phyloP scores from a whole-genome alignment of 2,797 vertebrate species.

The Sebastes variabilis region DNA sequence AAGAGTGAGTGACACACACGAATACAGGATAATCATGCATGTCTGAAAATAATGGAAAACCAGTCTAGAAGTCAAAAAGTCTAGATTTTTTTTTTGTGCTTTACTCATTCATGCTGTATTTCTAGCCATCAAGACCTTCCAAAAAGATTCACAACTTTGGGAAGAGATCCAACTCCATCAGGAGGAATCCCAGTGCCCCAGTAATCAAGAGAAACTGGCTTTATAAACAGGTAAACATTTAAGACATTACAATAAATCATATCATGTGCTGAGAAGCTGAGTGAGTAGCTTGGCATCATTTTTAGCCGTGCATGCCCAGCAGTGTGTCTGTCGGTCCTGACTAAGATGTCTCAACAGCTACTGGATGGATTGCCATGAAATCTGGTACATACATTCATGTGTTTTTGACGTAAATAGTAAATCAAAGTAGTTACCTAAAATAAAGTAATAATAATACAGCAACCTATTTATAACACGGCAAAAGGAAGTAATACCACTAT shows the following conservation, averaged over 20 bases:
- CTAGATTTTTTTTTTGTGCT: not conserved
- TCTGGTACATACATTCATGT: not conserved
- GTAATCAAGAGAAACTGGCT: slow-evolving; percentile 95
- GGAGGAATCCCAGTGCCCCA: slow-evolving; percentile 93
- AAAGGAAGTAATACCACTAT: not conserved
- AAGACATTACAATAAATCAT: not conserved
- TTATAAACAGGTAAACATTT: slow-evolving; percentile 92
- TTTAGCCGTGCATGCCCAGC: not conserved
- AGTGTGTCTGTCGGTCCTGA: too few species aligned
- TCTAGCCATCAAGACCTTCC: slow-evolving; percentile 92
- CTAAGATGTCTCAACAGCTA: too few species aligned
- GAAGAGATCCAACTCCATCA: slow-evolving; percentile 97
- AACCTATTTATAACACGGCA: not conserved
- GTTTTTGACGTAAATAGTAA: not conserved
- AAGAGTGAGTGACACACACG: slow-evolving; percentile 84
- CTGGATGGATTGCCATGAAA: not conserved
- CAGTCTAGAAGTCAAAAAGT: not conserved
- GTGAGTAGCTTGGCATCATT: not conserved
- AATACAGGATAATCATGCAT: not conserved
- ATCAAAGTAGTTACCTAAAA: not conserved
- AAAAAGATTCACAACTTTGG: slow-evolving; percentile 99
- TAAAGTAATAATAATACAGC: not conserved
- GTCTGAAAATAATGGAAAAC: not conserved
- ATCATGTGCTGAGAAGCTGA: not conserved
- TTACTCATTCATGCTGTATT: slow-evolving; percentile 38